Evolutionary conservation across 2,888 invertebrate species (phyloP), one percentile per base, ranked within the genome.

Genomic region (Ormyrus thymus): DNA sequence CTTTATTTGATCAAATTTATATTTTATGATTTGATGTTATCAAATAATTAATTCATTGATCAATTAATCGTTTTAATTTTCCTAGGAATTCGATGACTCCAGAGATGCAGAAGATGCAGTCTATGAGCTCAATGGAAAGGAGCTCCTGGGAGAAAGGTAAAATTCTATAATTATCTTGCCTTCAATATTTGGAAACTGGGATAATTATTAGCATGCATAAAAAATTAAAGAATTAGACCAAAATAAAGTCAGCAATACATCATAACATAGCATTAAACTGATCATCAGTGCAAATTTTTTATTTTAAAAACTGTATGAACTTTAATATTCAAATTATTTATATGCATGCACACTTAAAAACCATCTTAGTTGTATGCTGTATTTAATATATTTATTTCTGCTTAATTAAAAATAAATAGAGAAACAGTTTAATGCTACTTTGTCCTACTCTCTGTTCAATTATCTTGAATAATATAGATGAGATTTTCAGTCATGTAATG

Each of bases 21-120:
- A 61, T 29, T 66, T 59, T 43, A 58, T 29, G 29, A 29, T 29
- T 51, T 50, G 58, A 46, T 55, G 1, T 51, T 53, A 11, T 62
- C 29, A 69, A 3, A 58, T 11, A 29, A 29, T 29, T 29, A 29
- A 58, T 74, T 64, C 7, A 64, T 29, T 13, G 48, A 45, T 13
- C 11, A 7, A 53, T 56, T 58, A 29, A 29, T 29, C 29, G 29
- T 29, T 81, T 62, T 69, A 74, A 68, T 72, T 81, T 76, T 80
- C 68, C 29, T 87, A 98, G 98, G 98, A 98, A 92, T 98, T 98
- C 91, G 98, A 98, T 90, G 98, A 98, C 90, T 95, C 97, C 88
- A 93, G 98, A 90, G 98, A 98, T 92, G 98, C 98, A 65, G 98
- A 99, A 91, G 99, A 99, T 92, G 99, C 99, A 6, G 98, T 98